Evolutionary conservation across 2,113 vertebrate species (phyloP).

Genomic region (Eurystomus gularis): DNA sequence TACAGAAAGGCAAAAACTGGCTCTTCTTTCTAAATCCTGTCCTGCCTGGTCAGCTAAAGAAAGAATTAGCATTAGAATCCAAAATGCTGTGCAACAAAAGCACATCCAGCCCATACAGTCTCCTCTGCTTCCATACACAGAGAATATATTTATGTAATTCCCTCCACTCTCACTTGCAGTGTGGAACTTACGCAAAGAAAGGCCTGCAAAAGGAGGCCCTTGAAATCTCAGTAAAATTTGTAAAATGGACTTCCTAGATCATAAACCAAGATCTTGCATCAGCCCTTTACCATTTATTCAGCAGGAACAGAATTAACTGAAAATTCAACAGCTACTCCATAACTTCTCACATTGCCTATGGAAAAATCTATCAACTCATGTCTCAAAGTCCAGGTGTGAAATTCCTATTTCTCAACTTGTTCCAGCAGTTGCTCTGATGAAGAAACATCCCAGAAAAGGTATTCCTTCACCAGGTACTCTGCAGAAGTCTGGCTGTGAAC

Average conservation of each 20-base stretch:
- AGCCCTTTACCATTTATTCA: background rate
- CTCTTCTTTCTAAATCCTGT: background rate
- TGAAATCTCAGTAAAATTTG: background rate
- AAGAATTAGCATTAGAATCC: background rate
- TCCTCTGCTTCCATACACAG: background rate
- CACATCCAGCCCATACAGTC: background rate
- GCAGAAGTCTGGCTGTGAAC: background rate
- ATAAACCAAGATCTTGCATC: background rate
- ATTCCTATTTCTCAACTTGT: slow-evolving; percentile 25
- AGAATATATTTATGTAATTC: background rate
- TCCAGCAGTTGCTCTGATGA: slow-evolving; percentile 24
- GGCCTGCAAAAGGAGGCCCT: background rate
- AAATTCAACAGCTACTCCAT: slow-evolving; percentile 16
- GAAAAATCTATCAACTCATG: slow-evolving; percentile 39
- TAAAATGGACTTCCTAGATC: background rate
- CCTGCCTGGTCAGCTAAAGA: background rate
- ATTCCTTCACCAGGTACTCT: background rate
- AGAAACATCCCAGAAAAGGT: slow-evolving; percentile 10
- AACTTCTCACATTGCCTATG: background rate
- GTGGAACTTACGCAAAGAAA: background rate
- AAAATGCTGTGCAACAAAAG: background rate
- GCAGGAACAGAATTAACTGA: background rate
- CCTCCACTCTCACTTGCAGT: background rate
- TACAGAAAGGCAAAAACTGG: background rate
- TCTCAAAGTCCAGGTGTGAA: slow-evolving; percentile 30